These are phyloP conservation scores for Cavia aperea DNA, from an alignment of 2,113 vertebrate species.

Conservation along the genomic window DNA sequence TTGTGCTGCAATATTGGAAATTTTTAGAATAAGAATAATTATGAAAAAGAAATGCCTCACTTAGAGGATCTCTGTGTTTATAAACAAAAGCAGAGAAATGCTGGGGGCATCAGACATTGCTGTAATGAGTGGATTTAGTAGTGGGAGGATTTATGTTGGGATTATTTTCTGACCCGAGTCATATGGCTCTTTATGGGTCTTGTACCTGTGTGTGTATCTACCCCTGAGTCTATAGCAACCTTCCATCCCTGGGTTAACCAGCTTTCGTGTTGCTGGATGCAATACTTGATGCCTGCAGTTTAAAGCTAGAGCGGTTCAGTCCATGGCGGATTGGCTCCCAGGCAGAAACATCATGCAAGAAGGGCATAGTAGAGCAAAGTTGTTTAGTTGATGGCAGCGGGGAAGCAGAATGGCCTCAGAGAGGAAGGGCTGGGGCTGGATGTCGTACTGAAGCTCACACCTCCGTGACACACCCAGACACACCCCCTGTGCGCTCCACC, in stretches of 20 bases:
- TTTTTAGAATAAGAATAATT: background rate
- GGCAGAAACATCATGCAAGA: background rate
- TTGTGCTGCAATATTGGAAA: background rate
- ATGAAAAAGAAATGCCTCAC: background rate
- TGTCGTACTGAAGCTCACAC: background rate
- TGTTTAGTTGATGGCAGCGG: background rate
- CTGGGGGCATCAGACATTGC: background rate
- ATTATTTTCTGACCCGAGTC: background rate
- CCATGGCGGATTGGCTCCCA: background rate
- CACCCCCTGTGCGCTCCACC: background rate
- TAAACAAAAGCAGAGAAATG: background rate
- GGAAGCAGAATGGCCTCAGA: background rate
- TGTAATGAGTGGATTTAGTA: background rate
- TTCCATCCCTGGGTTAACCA: background rate
- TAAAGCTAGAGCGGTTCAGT: background rate
- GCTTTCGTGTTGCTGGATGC: background rate
- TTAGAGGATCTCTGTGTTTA: background rate
- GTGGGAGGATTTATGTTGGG: background rate
- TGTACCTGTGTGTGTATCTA: background rate
- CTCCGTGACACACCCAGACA: background rate
- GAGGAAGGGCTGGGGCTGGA: background rate
- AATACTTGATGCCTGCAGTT: background rate
- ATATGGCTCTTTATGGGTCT: background rate
- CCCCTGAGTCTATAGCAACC: background rate
- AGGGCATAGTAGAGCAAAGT: background rate